Evolutionary conservation across 2,888 invertebrate genomes (phyloP), one percentile per base, ranked within the genome.

Genomic region (Buathra laborator): DNA sequence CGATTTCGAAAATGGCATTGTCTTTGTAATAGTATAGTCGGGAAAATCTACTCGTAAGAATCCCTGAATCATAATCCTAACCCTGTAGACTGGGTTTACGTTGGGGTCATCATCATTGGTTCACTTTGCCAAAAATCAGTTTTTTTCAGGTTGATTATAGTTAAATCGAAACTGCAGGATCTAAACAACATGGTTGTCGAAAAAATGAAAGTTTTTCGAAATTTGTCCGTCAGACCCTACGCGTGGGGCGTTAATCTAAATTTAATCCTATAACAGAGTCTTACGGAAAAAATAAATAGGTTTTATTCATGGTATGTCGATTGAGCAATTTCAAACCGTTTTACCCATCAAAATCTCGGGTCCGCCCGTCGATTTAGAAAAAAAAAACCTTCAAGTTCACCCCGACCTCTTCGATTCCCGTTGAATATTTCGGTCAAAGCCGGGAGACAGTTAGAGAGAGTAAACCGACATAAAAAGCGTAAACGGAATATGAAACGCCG

Each of bases 371-470:
- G n/a, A 59, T 48, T 48, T 59, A n/a, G 24, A 24, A 24, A 32
- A 59, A 59, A 12, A 59, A 59, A 29, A 59, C 29, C 59, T 59
- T 59, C 59, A 2, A 29, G 12, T 14, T 29, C 29, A 2, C 24
- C 14, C 14, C 56, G 14, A 9, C 12, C 59, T 29, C 59, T 12
- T 2, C 10, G n/a, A 59, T 24, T 59, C 29, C 53, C 37, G 70
- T 53, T 32, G 51, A 67, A 16, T 67, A 53, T 77, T 77, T 67
- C 43, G 76, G 67, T 56, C n/a, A 46, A 16, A 56, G n/a, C 29
- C n/a, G 2, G 24, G 48, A 48, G 48, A 48, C n/a, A 10, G 48
- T 59, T 24, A 29, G 10, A 51, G 43, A 51, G 48, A 12, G 16
- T 14, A 32, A 56, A 16, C 19, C 14, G 24, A 43, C 29, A 24